Base-by-base conservation (phyloP, 2,888 invertebrate genomes). In the Desoria tigrina region DNA sequence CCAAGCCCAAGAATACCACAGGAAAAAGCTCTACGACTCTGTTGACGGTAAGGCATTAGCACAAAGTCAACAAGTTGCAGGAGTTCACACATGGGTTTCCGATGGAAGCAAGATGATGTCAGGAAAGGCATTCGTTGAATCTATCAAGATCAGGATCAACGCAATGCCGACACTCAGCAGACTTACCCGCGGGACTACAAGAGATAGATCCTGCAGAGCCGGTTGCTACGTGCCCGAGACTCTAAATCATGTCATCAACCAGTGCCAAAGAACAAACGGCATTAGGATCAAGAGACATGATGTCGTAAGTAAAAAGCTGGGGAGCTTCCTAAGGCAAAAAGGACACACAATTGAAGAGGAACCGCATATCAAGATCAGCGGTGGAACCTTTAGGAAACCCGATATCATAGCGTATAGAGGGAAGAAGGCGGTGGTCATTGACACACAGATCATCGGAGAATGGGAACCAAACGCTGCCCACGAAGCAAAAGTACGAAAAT, bases 61-160 rank as follows among this genome's bases (percentile, higher is more conserved):
- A 18, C 27, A 42, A 2, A 24, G 21, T 9, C 11, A 24, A 7
- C 4, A 11, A 1, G 58, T 58, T 11, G 2, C 9, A 9, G 42
- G 42, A 0, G 42, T 58, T 9, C 42, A 58, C 26, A 21, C 24
- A 3, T 58, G 45, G 58, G 2, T 58, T 2, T 27, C 26, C 2
- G 58, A 42, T 11, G 58, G 58, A 11, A 42, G 42, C 1, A 42
- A 18, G 1, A 26, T 26, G 58, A 42, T 58, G 42, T 24, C 42
- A 0, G 58, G 58, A 4, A 32, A 42, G 42, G 42, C 24, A 14
- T 58, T 26, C 26, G 26, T 58, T 1, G 58, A 58, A n/a, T 23
- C 58, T 16, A 45, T 58, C 1, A 42, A 42, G 27, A 24, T 58
- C 27, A 39, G 58, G 7, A 26, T 42, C n/a, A 58, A 58, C 39